Evolutionary conservation across 2,797 vertebrate genomes (phyloP).

Genomic region (Alectoris magna): DNA sequence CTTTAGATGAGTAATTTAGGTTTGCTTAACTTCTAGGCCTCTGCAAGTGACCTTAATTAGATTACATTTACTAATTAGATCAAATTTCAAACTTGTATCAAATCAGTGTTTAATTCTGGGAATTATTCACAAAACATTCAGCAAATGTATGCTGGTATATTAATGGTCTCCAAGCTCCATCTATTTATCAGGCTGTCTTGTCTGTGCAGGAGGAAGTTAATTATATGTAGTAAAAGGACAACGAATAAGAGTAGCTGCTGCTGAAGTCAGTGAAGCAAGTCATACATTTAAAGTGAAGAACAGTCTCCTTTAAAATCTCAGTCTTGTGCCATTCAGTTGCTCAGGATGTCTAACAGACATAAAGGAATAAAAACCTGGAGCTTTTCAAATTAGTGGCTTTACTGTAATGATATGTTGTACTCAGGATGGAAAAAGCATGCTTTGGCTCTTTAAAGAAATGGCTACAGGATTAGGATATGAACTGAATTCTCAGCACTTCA

Average conservation of each 20-base stretch:
- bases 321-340: neutral
- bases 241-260: neutral
- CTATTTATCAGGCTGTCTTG: neutral
- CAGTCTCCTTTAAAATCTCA: neutral
- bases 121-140: neutral
- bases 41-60: neutral
- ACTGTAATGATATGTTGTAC: neutral
- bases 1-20: neutral
- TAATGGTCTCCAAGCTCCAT: fast-evolving
- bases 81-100: neutral
- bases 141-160: fast-evolving
- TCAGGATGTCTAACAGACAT: neutral
- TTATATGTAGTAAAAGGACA: neutral
- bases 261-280: neutral
- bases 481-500: slow-evolving; percentile 8
- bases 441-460: neutral
- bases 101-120: neutral
- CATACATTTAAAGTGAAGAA: neutral
- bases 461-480: neutral
- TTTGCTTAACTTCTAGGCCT: neutral
- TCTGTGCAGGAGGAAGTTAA: neutral
- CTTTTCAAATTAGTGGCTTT: slow-evolving; percentile 8
- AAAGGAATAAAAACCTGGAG: neutral
- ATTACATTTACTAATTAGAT: neutral
- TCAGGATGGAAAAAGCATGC: neutral